Percentiles rank a stretch among this genome's conserved stretches.
These are phyloP conservation scores for Trachythela sp. DNA, from an alignment of 64 coral and sea anemone genomes.

Conservation along the genomic window DNA sequence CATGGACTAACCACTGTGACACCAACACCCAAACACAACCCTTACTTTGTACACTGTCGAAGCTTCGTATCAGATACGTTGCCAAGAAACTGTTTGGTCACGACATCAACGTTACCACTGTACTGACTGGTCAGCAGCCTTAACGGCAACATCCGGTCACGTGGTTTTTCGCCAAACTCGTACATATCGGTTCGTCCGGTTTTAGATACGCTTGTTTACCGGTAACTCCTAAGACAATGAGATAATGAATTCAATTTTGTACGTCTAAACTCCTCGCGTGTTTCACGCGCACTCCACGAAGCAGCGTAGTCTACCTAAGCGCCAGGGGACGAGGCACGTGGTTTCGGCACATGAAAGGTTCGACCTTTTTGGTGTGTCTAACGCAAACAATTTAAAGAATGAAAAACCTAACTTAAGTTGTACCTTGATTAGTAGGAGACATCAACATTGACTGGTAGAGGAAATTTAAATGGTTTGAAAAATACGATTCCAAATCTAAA, in stretches of 20 bases:
- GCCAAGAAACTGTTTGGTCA: not conserved
- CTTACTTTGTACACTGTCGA: constrained; percentile 26
- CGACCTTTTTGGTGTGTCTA: too few relatives aligned
- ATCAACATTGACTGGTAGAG: not conserved
- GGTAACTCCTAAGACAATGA: not conserved
- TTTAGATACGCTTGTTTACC: not conserved
- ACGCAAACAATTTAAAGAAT: not conserved
- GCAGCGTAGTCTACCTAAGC: too few relatives aligned
- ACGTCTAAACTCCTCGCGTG: too few relatives aligned
- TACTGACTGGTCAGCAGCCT: not conserved
- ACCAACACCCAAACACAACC: too few relatives aligned
- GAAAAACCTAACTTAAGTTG: not conserved
- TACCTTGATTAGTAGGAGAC: not conserved
- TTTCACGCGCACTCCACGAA: too few relatives aligned
- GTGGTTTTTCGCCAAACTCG: constrained; percentile 6
- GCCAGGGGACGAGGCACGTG: too few relatives aligned
- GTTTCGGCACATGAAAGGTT: too few relatives aligned
- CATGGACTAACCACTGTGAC: too few relatives aligned
- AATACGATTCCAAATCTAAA: not conserved
- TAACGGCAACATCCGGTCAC: constrained; percentile 14
- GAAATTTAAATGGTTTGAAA: constrained; percentile 15
- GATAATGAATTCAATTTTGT: too few relatives aligned
- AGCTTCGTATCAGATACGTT: not conserved
- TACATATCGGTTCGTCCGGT: constrained; percentile 1
- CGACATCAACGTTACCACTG: not conserved